These are phyloP conservation scores for Cryptocephalus primarius DNA, from an alignment of 2,888 invertebrate species.

Conservation along the genomic window DNA sequence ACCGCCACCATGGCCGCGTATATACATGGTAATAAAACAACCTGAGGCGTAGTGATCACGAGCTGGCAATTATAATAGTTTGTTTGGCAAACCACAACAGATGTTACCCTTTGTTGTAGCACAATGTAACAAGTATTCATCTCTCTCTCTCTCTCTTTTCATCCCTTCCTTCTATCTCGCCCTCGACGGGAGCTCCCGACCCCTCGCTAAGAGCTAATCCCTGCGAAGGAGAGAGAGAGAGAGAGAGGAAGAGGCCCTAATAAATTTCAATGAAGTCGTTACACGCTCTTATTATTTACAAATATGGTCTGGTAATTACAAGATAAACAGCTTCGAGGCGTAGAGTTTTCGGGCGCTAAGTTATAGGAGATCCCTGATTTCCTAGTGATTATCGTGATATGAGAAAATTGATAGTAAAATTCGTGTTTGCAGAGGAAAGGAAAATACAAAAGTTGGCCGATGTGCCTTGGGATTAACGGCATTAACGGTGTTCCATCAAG, in stretches of 20 bases:
- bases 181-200: slow-evolving; percentile 1
- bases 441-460: neutral
- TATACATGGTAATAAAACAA: slow-evolving; percentile 10
- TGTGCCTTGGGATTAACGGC: too few relatives aligned
- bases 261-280: slow-evolving; percentile 20
- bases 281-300: slow-evolving; percentile 15
- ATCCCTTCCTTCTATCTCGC: neutral
- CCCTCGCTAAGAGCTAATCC: slow-evolving; percentile 11
- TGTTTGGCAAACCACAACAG: slow-evolving; percentile 24
- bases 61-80: slow-evolving; percentile 16
- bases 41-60: slow-evolving; percentile 13
- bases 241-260: slow-evolving; percentile 5
- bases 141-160: neutral
- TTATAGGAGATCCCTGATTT: too few relatives aligned
- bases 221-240: too few relatives aligned
- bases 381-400: too few relatives aligned
- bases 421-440: neutral
- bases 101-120: slow-evolving; percentile 21
- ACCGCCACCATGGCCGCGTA: neutral
- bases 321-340: slow-evolving; percentile 3
- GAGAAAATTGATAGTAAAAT: neutral
- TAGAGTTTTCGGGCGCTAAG: too few relatives aligned
- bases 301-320: slow-evolving; percentile 14
- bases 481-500: too few relatives aligned
- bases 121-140: slow-evolving; percentile 18